A percentile compares a stretch with the other conserved stretches of the same genome.
These are phyloP conservation scores for Dreissena polymorpha DNA, from an alignment of 1,140 invertebrate genomes.

Conservation along the genomic window DNA sequence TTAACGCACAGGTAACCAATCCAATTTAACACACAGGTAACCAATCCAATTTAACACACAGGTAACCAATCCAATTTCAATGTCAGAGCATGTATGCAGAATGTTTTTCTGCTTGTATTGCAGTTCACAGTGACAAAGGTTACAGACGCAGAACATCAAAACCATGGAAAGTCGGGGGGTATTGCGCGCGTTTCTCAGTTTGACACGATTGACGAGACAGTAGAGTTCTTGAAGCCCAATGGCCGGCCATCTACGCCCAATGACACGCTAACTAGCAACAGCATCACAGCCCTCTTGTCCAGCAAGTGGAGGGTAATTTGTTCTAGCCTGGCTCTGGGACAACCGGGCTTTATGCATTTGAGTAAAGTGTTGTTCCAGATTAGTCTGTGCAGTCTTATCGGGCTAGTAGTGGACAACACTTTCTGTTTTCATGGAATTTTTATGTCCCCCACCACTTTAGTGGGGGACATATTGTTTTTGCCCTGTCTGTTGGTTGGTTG, in stretches of 20 bases:
- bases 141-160: conserved; percentile 54
- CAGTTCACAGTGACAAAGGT: conserved; percentile 76
- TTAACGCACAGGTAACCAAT: too few relatives aligned
- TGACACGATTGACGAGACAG: conserved; percentile 54
- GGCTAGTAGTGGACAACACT: too few relatives aligned
- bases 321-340: too few relatives aligned
- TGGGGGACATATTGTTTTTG: too few relatives aligned
- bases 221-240: conserved; percentile 50
- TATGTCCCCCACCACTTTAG: too few relatives aligned
- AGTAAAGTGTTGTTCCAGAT: too few relatives aligned
- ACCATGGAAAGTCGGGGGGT: conserved; percentile 10
- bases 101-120: conserved; percentile 44
- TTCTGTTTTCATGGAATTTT: too few relatives aligned
- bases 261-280: conserved; percentile 72
- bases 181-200: conserved; percentile 19
- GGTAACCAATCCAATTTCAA: neutral
- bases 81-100: neutral
- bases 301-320: conserved; percentile 91
- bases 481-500: too few relatives aligned
- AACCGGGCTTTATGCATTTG: too few relatives aligned
- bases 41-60: too few relatives aligned
- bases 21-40: too few relatives aligned
- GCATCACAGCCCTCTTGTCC: conserved; percentile 72
- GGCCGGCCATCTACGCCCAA: conserved; percentile 45
- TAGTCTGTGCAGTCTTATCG: too few relatives aligned